Conservation (phyloP, 2,888 invertebrate genomes). For the Leucozona laternaria region DNA sequence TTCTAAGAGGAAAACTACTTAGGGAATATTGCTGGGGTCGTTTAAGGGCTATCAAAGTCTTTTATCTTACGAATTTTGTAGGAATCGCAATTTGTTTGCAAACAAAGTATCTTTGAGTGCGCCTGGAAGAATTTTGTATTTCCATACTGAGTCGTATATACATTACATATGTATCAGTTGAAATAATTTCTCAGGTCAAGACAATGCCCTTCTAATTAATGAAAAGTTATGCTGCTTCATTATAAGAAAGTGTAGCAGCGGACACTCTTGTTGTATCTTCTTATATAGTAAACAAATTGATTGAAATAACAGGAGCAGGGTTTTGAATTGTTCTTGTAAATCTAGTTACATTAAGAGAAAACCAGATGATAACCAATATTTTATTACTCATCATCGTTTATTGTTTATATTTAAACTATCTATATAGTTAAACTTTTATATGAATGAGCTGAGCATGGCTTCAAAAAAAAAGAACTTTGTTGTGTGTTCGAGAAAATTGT, state of each 20-base stretch:
- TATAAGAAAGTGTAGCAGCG: conserved; percentile 7
- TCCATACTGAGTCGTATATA: background rate
- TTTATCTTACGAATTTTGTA: background rate
- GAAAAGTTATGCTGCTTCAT: background rate
- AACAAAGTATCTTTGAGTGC: background rate
- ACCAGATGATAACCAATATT: conserved; percentile 31
- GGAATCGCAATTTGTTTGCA: background rate
- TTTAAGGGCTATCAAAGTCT: background rate
- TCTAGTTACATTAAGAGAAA: conserved; percentile 36
- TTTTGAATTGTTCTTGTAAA: background rate
- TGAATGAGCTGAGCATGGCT: background rate
- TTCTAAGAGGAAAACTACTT: background rate
- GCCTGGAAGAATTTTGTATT: background rate
- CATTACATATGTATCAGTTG: background rate
- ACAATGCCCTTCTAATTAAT: conserved; percentile 37
- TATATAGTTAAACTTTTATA: background rate
- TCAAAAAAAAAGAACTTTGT: background rate
- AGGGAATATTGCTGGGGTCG: background rate
- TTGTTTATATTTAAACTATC: conserved; percentile 6
- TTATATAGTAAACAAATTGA: conserved; percentile 25
- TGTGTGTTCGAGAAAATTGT: conserved; percentile 27
- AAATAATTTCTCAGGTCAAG: conserved; percentile 24
- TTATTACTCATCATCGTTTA: conserved; percentile 19
- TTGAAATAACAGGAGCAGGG: conserved; percentile 1
- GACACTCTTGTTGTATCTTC: background rate